Evolutionary conservation across 1,140 invertebrate species (phyloP).

Genomic region (Drosophila sturtevanti): DNA sequence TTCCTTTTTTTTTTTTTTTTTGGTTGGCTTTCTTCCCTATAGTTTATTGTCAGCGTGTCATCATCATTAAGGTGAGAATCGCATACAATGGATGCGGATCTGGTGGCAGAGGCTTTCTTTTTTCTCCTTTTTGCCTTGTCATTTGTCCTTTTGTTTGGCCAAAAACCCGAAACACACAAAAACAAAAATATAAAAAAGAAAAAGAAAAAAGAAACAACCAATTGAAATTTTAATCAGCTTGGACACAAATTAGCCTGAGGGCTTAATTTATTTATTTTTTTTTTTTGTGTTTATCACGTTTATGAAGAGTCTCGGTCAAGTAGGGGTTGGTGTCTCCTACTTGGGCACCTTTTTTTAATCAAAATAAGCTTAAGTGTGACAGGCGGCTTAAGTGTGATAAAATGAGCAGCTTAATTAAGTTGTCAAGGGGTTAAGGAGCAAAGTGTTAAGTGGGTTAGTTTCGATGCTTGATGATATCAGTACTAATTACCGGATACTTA

Average conservation of each 20-base stretch:
- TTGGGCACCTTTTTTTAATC: constrained; percentile 27
- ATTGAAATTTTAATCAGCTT: constrained; percentile 58
- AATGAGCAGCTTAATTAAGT: constrained; percentile 56
- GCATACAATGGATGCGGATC: constrained; percentile 21
- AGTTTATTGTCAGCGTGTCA: constrained; percentile 42
- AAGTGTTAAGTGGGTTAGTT: constrained; percentile 19
- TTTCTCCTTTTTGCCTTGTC: constrained; percentile 27
- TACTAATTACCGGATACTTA: constrained; percentile 9
- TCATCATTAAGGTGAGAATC: constrained; percentile 41
- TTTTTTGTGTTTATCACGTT: constrained; percentile 29
- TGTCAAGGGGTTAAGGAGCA: constrained; percentile 46
- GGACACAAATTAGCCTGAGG: constrained; percentile 51
- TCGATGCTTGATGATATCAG: constrained; percentile 15
- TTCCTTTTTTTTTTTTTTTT: constrained; percentile 9
- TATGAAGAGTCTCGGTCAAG: constrained; percentile 40
- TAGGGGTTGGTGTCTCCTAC: constrained; percentile 11
- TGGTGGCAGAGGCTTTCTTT: not conserved
- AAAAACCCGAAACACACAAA: constrained; percentile 31
- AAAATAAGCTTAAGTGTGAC: constrained; percentile 45
- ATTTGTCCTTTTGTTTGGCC: constrained; percentile 51
- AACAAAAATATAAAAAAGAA: too few relatives aligned
- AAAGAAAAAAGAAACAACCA: not conserved
- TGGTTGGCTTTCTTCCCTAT: constrained; percentile 23
- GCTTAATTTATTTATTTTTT: constrained; percentile 12
- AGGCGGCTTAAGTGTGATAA: constrained; percentile 48